Evolutionary conservation across 2,797 vertebrate species (phyloP), one percentile per base, ranked within the genome.

Genomic region (Dicrostonyx torquatus): DNA sequence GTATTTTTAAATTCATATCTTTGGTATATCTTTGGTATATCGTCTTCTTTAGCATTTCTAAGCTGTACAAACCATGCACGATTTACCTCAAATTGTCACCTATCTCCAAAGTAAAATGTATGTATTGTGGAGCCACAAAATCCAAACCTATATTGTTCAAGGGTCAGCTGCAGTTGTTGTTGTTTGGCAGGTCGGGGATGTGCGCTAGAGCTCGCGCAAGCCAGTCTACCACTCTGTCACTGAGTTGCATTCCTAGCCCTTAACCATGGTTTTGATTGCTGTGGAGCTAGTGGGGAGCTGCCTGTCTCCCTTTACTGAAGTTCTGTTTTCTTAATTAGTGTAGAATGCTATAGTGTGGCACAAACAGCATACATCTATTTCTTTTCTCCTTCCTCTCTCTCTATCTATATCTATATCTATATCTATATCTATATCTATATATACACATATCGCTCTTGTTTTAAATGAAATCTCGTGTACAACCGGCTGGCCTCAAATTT

Each of bases 351-450:
- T 60, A 34, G 58, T 6, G 40, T 43, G 12, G 11, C 22, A 87
- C 73, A 62, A 90, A 66, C n/a, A 43, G 48, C 40, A 75, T 26
- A 40, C 4, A 86, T 60, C 60, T 90, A 70, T 85, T n/a, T 55
- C 40, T n/a, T 24, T 6, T 1, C 12, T 12, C 5, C 7, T 80
- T 17, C 24, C n/a, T 55, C 4, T 15, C 2, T 43, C 14, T 14
- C 4, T 72, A 15, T 37, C 10, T 3, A 1, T 29, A 1, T 29
- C 2, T 18, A 26, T 31, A 1, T 66, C 24, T 66, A 4, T 29
- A n/a, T 43, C 14, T 14, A 2, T 72, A 15, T 37, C 10, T 3
- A 1, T 29, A 1, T 29, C 2, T 18, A 26, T 31, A 1, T 66
- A 8, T 66, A 4, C n/a, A n/a, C n/a, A n/a, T n/a, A n/a, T n/a